Conservation (phyloP, 2,888 invertebrate genomes). For the Drosophila kuntzei region DNA sequence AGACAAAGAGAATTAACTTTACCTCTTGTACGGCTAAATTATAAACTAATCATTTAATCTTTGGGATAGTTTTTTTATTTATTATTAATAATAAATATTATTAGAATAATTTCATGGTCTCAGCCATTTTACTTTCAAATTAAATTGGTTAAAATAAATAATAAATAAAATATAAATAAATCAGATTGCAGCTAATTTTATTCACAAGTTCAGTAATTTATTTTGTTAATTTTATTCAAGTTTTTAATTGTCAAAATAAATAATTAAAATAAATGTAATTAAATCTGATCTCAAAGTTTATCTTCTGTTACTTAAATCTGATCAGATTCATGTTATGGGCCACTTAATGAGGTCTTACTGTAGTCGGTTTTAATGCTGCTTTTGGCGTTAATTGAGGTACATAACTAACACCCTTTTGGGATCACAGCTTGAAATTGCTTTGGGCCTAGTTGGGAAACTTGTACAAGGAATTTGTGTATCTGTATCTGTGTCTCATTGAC, state of each 20-base stretch:
- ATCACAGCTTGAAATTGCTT: slow-evolving; percentile 14
- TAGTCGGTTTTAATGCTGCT: slow-evolving; percentile 20
- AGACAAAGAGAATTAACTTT: neutral
- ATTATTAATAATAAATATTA: too few relatives aligned
- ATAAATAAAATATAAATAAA: neutral
- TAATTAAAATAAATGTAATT: neutral
- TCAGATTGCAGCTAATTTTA: too few relatives aligned
- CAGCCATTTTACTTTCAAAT: too few relatives aligned
- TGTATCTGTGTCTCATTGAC: slow-evolving; percentile 52
- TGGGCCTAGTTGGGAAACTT: slow-evolving; percentile 20
- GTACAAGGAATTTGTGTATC: slow-evolving; percentile 50
- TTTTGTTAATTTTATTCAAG: too few relatives aligned
- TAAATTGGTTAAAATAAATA: neutral
- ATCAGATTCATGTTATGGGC: neutral
- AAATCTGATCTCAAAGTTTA: neutral
- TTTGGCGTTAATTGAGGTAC: slow-evolving; percentile 52
- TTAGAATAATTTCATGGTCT: too few relatives aligned
- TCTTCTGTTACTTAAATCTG: neutral
- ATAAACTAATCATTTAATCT: too few relatives aligned
- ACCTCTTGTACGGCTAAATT: neutral
- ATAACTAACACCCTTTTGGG: slow-evolving; percentile 44
- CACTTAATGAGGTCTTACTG: neutral
- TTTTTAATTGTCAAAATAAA: too few relatives aligned
- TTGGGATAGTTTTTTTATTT: too few relatives aligned
- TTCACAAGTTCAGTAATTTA: too few relatives aligned